Conservation (phyloP, 35 echinoderm and acorn worm species). For the Strongylocentrotus purpuratus region DNA sequence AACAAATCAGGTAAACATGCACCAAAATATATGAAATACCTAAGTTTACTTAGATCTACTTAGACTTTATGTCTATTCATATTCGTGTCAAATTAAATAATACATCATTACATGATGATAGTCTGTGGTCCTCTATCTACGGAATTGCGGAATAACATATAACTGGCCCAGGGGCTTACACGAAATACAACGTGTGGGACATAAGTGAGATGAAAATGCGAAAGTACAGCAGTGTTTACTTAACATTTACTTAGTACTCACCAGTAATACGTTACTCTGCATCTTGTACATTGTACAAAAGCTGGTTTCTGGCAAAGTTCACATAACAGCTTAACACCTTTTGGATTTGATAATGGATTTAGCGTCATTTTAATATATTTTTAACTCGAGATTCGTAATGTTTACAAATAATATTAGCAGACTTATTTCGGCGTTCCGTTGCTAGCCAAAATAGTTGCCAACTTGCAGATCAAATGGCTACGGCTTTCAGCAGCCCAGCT, state of each 20-base stretch:
- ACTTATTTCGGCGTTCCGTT: background rate
- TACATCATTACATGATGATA: too few species aligned
- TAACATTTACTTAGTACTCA: constrained; percentile 37
- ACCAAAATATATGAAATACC: too few species aligned
- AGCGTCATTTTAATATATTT: constrained; percentile 76
- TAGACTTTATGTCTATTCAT: too few species aligned
- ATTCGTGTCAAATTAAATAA: too few species aligned
- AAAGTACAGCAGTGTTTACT: background rate
- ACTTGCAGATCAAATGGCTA: background rate
- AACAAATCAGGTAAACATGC: too few species aligned
- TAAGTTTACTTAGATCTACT: too few species aligned
- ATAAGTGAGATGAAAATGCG: background rate
- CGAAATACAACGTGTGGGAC: background rate
- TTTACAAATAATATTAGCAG: background rate
- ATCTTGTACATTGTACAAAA: constrained; percentile 94
- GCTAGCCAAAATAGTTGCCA: constrained; percentile 24
- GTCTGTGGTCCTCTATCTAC: too few species aligned
- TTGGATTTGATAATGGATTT: constrained; percentile 95
- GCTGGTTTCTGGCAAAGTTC: constrained; percentile 99
- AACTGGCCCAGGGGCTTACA: background rate
- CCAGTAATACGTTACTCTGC: constrained; percentile 98
- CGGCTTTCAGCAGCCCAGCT: background rate
- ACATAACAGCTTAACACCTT: constrained; percentile 95
- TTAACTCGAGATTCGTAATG: background rate
- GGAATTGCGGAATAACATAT: too few species aligned